Evolutionary conservation across 2,797 vertebrate genomes (phyloP), one percentile per base, ranked within the genome.

Genomic region (Chrosomus eos): DNA sequence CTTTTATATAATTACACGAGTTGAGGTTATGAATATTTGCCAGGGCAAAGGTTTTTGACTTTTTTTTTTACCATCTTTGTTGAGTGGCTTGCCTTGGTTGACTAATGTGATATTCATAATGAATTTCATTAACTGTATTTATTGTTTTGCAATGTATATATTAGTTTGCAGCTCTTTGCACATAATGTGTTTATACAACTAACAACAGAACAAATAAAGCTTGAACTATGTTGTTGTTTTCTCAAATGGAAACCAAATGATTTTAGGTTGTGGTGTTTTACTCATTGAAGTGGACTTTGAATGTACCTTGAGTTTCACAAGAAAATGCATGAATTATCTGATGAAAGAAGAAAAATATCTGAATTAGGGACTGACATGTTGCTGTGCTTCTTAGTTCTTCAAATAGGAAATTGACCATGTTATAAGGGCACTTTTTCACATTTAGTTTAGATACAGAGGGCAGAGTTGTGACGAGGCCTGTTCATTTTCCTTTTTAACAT

Each of bases 91-190:
- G 92, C 91, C 92, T 93, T 91, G 43, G 91, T 93, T 93, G 89
- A 88, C 93, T 95, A 83, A 94, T 96, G 95, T 95, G 90, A 91
- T 18, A 82, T 71, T 93, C 88, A 89, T 93, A 93, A 94, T 92
- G 88, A 91, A 88, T 88, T 89, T 88, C 88, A 82, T 89, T 73
- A 72, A 68, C 78, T 92, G 91, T 94, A 92, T 95, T 95, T 95
- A 94, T 95, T 93, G 83, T 95, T 88, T 95, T 95, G 92, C 92
- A 93, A 90, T 95, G 96, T 98, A 95, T 93, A 96, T 97, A 97
- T 97, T 95, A 94, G 93, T 96, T 96, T 96, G 95, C 97, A 95
- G 95, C 93, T 95, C 93, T 95, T 96, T 97, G 97, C 96, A 97
- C 96, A 96, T 92, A 93, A 94, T 94, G 90, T 92, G 92, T 93